Conservation (phyloP, 2,797 vertebrate species). For the Prionace glauca region DNA sequence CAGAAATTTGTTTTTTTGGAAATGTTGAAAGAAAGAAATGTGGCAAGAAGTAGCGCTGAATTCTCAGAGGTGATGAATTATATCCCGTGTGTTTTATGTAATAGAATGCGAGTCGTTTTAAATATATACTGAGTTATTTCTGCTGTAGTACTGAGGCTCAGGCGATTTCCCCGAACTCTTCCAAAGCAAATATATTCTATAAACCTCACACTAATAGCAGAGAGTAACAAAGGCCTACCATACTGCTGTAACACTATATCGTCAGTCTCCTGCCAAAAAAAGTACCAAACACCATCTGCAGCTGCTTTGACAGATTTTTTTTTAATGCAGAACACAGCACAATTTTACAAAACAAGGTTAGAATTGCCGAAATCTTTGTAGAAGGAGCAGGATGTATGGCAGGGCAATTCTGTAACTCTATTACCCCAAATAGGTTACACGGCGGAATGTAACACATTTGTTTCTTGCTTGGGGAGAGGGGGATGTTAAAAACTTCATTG, state of each 20-base stretch:
- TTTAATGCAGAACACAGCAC: conserved; percentile 29
- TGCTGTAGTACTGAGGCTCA: conserved; percentile 18
- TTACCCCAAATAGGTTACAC: neutral
- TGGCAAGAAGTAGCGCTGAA: neutral
- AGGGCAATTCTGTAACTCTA: neutral
- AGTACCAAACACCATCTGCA: conserved; percentile 37
- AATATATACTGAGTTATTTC: conserved; percentile 35
- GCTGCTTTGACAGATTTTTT: conserved; percentile 30
- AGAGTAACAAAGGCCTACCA: conserved; percentile 33
- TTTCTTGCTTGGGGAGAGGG: neutral
- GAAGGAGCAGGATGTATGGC: neutral
- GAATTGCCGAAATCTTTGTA: neutral
- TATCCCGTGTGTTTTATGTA: conserved; percentile 36
- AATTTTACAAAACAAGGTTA: conserved; percentile 34
- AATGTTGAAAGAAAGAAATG: neutral
- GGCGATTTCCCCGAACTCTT: conserved; percentile 15
- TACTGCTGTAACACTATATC: conserved; percentile 33
- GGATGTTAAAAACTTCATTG: neutral
- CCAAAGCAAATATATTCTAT: conserved; percentile 38
- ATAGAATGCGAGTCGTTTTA: conserved; percentile 26
- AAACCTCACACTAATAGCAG: conserved; percentile 31
- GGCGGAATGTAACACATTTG: no score
- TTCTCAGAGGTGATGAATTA: conserved; percentile 12
- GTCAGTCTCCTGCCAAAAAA: conserved; percentile 28
- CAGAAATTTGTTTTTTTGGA: conserved; percentile 27